These are phyloP conservation scores for Scolopax mira DNA, from an alignment of 2,113 vertebrate genomes.

Conservation along the genomic window DNA sequence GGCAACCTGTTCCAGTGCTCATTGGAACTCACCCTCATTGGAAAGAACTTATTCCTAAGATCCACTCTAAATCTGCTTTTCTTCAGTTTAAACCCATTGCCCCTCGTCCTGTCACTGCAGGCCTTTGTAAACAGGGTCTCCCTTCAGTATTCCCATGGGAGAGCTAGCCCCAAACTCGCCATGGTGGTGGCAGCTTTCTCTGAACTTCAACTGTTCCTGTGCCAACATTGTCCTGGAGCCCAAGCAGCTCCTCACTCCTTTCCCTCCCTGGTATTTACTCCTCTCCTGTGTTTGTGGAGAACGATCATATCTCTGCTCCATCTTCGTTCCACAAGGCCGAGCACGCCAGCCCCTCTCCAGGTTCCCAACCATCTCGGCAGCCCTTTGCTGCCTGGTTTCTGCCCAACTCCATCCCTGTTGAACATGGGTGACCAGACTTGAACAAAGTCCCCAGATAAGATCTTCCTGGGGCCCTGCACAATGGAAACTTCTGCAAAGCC, in stretches of 20 bases:
- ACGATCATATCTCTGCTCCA: neutral
- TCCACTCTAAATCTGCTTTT: too few species aligned
- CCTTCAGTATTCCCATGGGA: neutral
- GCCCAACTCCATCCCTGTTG: fast-evolving
- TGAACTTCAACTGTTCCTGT: neutral
- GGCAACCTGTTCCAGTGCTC: too few species aligned
- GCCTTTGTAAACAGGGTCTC: too few species aligned
- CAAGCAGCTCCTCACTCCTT: neutral
- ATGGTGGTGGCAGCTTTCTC: neutral
- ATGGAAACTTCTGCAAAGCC: conserved; percentile 12
- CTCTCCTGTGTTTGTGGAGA: neutral
- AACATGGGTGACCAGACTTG: neutral
- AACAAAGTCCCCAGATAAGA: conserved; percentile 50
- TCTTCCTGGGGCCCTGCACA: neutral
- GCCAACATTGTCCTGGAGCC: neutral
- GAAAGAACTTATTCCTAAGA: too few species aligned
- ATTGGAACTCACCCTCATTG: too few species aligned
- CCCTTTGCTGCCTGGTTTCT: neutral
- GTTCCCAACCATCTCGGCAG: neutral
- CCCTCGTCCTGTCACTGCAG: too few species aligned
- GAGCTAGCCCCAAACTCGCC: fast-evolving
- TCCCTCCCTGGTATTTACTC: neutral
- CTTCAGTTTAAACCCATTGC: too few species aligned
- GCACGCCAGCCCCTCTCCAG: fast-evolving
- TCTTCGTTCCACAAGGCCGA: neutral